phyloP scores from a whole-genome alignment of 1,140 invertebrate species.

The Drosophila grimshawi region DNA sequence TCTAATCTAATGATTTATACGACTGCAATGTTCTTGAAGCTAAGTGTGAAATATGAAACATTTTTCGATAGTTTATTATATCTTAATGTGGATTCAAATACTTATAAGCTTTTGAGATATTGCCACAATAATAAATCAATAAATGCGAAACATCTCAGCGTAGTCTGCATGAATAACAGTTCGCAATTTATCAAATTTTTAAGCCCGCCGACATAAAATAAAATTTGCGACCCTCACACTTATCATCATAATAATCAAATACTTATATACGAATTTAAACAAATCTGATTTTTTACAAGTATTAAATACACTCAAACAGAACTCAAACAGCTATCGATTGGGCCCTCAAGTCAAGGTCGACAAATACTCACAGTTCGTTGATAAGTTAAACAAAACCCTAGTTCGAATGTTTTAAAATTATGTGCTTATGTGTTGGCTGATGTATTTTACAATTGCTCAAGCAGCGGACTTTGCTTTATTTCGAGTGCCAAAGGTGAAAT shows the following conservation, averaged over 20 bases:
- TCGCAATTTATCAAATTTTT: not conserved
- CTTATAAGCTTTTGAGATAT: not conserved
- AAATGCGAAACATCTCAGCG: not conserved
- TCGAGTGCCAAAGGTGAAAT: slow-evolving; percentile 48
- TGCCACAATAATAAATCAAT: not conserved
- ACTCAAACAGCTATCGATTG: not conserved
- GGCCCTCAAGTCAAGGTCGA: slow-evolving; percentile 33
- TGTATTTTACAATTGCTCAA: slow-evolving; percentile 25
- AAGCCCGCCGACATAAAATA: not conserved
- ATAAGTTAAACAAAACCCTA: slow-evolving; percentile 1
- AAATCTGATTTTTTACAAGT: not conserved
- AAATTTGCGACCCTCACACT: not conserved
- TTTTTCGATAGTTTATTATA: not conserved
- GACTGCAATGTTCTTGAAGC: slow-evolving; percentile 10
- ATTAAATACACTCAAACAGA: slow-evolving; percentile 34
- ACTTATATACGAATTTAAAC: slow-evolving; percentile 8
- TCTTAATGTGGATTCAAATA: not conserved
- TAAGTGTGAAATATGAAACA: slow-evolving; percentile 15
- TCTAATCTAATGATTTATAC: slow-evolving; percentile 59
- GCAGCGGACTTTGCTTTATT: slow-evolving; percentile 29
- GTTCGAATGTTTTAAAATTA: not conserved
- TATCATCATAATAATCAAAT: slow-evolving; percentile 6
- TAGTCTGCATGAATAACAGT: too few species aligned
- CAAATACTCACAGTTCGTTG: slow-evolving; percentile 1
- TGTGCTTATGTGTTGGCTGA: slow-evolving; percentile 13